Evolutionary conservation across 2,797 vertebrate species (phyloP), one percentile per base, ranked within the genome.

Genomic region (Acanthurus lineatus): DNA sequence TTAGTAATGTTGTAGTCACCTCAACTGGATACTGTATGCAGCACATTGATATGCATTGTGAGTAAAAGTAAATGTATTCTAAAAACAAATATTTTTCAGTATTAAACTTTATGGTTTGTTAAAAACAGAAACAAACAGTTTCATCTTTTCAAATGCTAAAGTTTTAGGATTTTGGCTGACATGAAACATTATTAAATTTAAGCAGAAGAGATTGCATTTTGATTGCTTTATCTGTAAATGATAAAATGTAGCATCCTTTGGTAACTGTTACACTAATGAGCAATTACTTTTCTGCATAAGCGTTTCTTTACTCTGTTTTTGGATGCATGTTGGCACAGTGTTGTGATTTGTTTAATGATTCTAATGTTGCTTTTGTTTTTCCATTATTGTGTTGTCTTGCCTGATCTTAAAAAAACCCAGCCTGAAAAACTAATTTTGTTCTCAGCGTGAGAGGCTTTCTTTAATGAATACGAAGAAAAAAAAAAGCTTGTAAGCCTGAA

Each of bases 381-480:
- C 32, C 54, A 76, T 58, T 5, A 53, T 66, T 64, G 25, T 63
- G 66, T 47, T 52, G 40, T 32, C 9, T 64, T 52, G 8, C 60
- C n/a, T 56, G 11, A 64, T 77, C 22, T 7, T 5, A 25, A n/a
- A 32, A 9, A 59, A 74, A 60, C 70, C 40, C 20, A 40, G 60
- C 25, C 69, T 51, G 61, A 64, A 65, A 77, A 77, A 64, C n/a
- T 6, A 9, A 79, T 83, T 81, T 65, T 52, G 73, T 40, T 87
- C 77, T 52, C 78, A 79, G 79, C 73, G 52, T 19, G 62, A 86
- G 53, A 47, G 17, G 51, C 25, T 80, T 60, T 38, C 76, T 77
- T 80, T 57, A 76, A 70, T 62, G 44, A 86, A 78, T 54, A 53
- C 62, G 75, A 70, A 81, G 25, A 3, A 25, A 32, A 57, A 82